These are phyloP conservation scores for Pristionchus exspectatus DNA, from an alignment of 2,888 invertebrate species.

Conservation along the genomic window DNA sequence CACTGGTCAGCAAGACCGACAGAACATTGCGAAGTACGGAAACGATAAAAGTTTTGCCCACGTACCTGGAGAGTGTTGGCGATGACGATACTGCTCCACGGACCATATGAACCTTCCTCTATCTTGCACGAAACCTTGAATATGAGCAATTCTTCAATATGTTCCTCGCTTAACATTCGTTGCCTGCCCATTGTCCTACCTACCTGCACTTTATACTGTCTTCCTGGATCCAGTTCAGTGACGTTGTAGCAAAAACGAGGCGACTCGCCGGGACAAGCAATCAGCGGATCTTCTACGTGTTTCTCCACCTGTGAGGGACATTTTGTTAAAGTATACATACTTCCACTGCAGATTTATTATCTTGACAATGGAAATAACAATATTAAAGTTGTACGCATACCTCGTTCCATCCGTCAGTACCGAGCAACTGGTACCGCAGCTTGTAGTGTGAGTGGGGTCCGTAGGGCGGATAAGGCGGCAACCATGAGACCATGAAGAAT, in stretches of 20 bases:
- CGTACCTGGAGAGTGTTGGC: constrained; percentile 77
- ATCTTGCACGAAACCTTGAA: constrained; percentile 69
- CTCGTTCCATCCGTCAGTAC: constrained; percentile 72
- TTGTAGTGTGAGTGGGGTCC: constrained; percentile 78
- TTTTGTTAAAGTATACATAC: not conserved
- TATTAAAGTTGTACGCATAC: constrained; percentile 50
- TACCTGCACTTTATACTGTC: constrained; percentile 77
- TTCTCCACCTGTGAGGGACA: constrained; percentile 11
- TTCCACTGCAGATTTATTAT: not conserved
- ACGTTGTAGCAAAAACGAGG: constrained; percentile 78
- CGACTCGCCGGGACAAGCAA: constrained; percentile 74
- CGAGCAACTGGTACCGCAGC: constrained; percentile 75
- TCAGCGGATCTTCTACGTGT: constrained; percentile 65
- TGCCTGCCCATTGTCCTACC: not conserved
- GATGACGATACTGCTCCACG: constrained; percentile 74
- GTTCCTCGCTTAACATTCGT: too few relatives aligned
- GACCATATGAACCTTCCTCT: constrained; percentile 78
- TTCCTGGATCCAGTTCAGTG: constrained; percentile 76
- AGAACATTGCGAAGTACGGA: too few relatives aligned
- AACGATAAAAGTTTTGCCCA: too few relatives aligned
- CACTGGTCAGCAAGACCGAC: too few relatives aligned
- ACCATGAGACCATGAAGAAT: constrained; percentile 78
- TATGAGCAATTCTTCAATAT: not conserved
- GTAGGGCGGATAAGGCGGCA: constrained; percentile 79
- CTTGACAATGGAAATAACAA: not conserved